Percentiles rank a stretch among this genome's conserved stretches.
Evolutionary conservation across 30 jellyfish, hydroid and myxozoan species (phyloP).

Genomic region (Cassiopea xamachana): DNA sequence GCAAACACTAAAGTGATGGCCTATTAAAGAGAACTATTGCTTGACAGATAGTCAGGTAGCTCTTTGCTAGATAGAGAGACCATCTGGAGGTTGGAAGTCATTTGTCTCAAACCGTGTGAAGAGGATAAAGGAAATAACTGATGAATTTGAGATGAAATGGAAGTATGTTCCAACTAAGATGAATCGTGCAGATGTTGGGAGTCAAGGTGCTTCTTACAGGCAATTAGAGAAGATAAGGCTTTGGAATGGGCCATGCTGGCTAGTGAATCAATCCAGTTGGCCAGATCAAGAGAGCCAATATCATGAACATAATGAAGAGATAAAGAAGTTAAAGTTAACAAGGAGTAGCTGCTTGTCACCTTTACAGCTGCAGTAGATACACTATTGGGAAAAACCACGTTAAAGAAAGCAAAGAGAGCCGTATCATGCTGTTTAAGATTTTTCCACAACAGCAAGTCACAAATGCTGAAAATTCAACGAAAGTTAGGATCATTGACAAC

Average conservation of each 20-base stretch:
- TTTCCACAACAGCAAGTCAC: slow-evolving; percentile 5
- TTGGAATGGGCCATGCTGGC: too few species aligned
- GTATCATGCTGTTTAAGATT: slow-evolving; percentile 25
- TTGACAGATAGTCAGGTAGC: slow-evolving; percentile 10
- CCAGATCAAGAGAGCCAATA: slow-evolving; percentile 16
- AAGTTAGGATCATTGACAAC: slow-evolving; percentile 41
- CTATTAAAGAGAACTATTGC: slow-evolving; percentile 24
- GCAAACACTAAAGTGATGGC: slow-evolving; percentile 57
- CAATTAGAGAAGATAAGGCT: too few species aligned
- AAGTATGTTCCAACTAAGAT: slow-evolving; percentile 49
- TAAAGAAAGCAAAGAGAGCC: slow-evolving; percentile 23
- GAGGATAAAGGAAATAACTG: too few species aligned
- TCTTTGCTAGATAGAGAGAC: too few species aligned
- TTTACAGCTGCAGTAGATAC: neutral
- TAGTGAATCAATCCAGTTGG: slow-evolving; percentile 1
- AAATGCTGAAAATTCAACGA: neutral
- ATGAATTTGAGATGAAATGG: slow-evolving; percentile 22
- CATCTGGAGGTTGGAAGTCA: too few species aligned
- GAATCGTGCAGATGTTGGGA: too few species aligned
- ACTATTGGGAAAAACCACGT: slow-evolving; percentile 1
- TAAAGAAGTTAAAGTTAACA: neutral
- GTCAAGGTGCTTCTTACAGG: too few species aligned
- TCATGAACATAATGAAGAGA: slow-evolving; percentile 2
- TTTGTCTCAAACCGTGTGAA: too few species aligned
- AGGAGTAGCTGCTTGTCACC: slow-evolving; percentile 21